Evolutionary conservation across 2,888 invertebrate genomes (phyloP).

Genomic region (Hermaeophaga mercurialis): DNA sequence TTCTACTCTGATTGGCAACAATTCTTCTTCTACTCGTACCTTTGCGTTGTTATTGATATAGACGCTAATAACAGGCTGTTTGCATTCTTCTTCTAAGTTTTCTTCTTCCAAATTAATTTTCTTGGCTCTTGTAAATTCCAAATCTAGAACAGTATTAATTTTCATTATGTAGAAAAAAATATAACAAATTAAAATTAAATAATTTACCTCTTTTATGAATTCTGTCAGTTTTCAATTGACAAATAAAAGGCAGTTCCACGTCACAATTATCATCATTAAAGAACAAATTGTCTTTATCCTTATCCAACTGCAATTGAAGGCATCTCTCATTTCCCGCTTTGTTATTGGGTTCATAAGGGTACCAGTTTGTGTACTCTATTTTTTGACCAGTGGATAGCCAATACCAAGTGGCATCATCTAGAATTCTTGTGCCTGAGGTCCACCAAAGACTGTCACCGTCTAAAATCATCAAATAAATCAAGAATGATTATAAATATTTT

Average conservation of each 20-base stretch:
- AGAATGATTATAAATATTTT: no score
- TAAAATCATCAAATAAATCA: no score
- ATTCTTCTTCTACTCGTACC: background rate
- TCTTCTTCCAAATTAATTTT: background rate
- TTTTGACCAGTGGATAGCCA: constrained; percentile 6
- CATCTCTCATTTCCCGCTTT: background rate
- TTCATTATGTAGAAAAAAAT: background rate
- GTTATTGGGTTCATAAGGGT: constrained; percentile 16
- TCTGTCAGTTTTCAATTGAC: constrained; percentile 5
- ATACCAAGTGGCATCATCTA: constrained; percentile 12
- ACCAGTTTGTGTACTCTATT: constrained; percentile 13
- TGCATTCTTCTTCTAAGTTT: background rate
- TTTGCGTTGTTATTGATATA: constrained; percentile 13
- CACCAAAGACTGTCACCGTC: constrained; percentile 19
- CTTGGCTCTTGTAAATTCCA: no score
- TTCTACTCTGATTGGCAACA: constrained; percentile 3
- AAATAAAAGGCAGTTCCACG: constrained; percentile 3
- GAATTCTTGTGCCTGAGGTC: constrained; percentile 22
- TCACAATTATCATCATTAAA: constrained; percentile 17
- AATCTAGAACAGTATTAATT: no score
- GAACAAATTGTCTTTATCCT: constrained; percentile 7
- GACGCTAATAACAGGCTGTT: constrained; percentile 13
- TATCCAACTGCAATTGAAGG: background rate
- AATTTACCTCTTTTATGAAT: background rate
- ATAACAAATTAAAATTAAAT: background rate